Evolutionary conservation across 92 coral and sea anemone species (phyloP), one percentile per base, ranked within the genome.

Genomic region (Umimayanthus kanabou): DNA sequence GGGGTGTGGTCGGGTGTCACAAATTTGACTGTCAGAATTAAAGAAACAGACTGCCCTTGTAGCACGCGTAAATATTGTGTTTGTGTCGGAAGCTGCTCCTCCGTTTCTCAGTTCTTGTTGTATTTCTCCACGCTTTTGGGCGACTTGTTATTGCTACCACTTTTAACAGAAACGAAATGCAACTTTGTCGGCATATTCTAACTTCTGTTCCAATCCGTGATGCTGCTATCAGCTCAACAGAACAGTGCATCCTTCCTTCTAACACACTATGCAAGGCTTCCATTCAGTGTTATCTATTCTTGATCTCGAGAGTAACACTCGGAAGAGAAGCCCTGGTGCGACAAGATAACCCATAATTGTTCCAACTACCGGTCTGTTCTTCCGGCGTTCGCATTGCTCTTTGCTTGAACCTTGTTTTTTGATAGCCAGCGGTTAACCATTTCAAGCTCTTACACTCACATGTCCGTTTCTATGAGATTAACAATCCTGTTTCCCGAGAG

Each of bases 391-490:
- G 69, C 13, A 11, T 33, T 9, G 37, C 4, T 9, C 40, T 26
- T 33, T 29, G 78, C 22, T 47, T 73, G 78, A 73, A 37, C 45
- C 39, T 29, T 15, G 9, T 29, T 47, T 73, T 2, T 30, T 33
- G 79, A 26, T 11, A 7, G 29, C 25, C 53, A 14, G 26, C 79
- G 25, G 53, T 50, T 39, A 20, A 75, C 53, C 79, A 39, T 22
- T 75, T 22, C 16, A 39, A 33, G 42, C n/a, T 18, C 45, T 74
- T 14, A 37, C 13, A 22, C 78, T 83, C 33, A 70, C 87, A 83
- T 83, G 40, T 83, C 79, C 18, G 87, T 83, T 70, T 83, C 87
- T 37, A 83, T 28, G 26, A 83, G 87, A 71, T 83, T 29, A 14
- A 67, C 78, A 43, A 83, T 83, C 45, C 26, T 70, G 78, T 70